Evolutionary conservation across 2,888 invertebrate genomes (phyloP).

Genomic region (Helleia helle): DNA sequence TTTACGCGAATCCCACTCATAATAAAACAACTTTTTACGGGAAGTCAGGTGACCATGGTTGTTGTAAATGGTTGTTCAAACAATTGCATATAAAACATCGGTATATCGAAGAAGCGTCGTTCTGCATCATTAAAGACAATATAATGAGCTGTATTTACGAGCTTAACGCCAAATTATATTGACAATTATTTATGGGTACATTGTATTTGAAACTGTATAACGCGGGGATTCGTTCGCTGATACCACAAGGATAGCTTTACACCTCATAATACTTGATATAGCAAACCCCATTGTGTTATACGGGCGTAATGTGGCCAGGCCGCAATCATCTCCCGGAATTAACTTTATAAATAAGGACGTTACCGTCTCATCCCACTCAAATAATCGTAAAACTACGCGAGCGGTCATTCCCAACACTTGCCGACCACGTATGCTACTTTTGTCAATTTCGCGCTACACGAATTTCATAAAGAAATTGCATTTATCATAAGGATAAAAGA

Average conservation of each 20-base stretch:
- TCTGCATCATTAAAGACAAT: conserved; percentile 4
- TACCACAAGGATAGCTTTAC: background rate
- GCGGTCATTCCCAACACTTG: conserved; percentile 60
- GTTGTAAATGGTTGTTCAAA: no score
- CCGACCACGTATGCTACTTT: conserved; percentile 38
- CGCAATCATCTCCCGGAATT: conserved; percentile 57
- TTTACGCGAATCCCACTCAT: no score
- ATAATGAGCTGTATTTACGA: conserved; percentile 7
- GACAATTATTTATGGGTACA: background rate
- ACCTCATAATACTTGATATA: conserved; percentile 19
- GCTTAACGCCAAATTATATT: conserved; percentile 5
- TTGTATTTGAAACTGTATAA: background rate
- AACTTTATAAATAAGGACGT: conserved; percentile 71
- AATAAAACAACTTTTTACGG: no score
- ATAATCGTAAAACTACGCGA: conserved; percentile 59
- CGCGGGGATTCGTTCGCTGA: background rate
- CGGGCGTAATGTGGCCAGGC: conserved; percentile 25
- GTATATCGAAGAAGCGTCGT: conserved; percentile 3
- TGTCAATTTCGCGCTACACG: conserved; percentile 32
- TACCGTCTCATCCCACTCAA: conserved; percentile 56
- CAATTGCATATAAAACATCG: conserved; percentile 2
- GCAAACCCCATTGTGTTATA: conserved; percentile 28
- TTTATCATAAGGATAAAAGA: conserved; percentile 5
- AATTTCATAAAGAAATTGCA: conserved; percentile 19
- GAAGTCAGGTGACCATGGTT: no score